phyloP scores from a whole-genome alignment of 2,797 vertebrate species.

The Malacoctenus gilli region DNA sequence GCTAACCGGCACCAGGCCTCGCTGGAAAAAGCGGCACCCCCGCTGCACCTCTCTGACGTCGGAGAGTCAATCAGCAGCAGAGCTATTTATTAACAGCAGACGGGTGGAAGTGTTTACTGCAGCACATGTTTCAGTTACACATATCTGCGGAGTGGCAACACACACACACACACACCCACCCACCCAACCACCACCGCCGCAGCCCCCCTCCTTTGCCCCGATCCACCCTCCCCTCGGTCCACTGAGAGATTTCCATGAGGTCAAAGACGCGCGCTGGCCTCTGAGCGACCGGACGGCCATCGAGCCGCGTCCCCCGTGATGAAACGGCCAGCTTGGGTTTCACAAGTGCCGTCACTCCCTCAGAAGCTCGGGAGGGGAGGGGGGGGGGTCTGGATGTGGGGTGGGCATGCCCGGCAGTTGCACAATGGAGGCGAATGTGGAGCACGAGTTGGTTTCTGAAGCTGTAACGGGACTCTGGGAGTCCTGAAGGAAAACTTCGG shows the following conservation, averaged over 20 bases:
- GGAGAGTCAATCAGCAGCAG: slow-evolving; percentile 71
- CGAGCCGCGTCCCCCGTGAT: slow-evolving; percentile 63
- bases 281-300: slow-evolving; percentile 55
- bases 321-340: slow-evolving; percentile 64
- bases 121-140: slow-evolving; percentile 62
- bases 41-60: slow-evolving; percentile 57
- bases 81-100: slow-evolving; percentile 78
- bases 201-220: slow-evolving; percentile 9
- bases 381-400: slow-evolving; percentile 26
- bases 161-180: slow-evolving; percentile 2
- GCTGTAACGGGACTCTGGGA: not conserved
- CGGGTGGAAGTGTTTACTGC: slow-evolving; percentile 68
- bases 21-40: slow-evolving; percentile 58
- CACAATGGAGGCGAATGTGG: slow-evolving; percentile 40
- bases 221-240: slow-evolving; percentile 6
- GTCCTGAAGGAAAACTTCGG: too few species aligned
- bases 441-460: slow-evolving; percentile 27
- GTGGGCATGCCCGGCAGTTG: slow-evolving; percentile 25
- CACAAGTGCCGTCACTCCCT: slow-evolving; percentile 60
- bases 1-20: slow-evolving; percentile 57
- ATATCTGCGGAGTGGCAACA: slow-evolving; percentile 40
- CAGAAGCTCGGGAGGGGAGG: slow-evolving; percentile 17
- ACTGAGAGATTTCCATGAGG: slow-evolving; percentile 81
- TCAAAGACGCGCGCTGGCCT: slow-evolving; percentile 68
- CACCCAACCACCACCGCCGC: slow-evolving; percentile 10